These are phyloP conservation scores for Sebastes minor DNA, from an alignment of 2,797 vertebrate genomes.

Conservation along the genomic window DNA sequence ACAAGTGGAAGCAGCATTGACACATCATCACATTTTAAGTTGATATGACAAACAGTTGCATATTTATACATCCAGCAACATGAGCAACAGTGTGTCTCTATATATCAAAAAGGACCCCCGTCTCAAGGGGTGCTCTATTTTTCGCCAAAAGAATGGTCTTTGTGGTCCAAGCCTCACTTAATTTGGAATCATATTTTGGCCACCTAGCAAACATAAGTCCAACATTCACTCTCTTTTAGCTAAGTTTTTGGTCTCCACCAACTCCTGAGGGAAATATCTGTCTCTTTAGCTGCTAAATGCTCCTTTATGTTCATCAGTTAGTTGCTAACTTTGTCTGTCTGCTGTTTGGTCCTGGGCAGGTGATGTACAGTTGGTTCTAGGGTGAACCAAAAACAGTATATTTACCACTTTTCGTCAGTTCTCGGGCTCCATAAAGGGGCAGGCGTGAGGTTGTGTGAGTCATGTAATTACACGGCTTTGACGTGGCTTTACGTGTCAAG, in stretches of 20 bases:
- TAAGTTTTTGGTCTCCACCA: neutral
- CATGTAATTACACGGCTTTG: slow-evolving; percentile 4
- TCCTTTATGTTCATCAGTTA: neutral
- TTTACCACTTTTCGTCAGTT: neutral
- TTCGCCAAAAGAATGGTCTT: too few relatives aligned
- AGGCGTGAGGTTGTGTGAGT: neutral
- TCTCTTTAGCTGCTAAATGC: neutral
- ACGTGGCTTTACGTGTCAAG: slow-evolving; percentile 29
- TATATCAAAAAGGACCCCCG: too few relatives aligned
- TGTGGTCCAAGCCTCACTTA: too few relatives aligned
- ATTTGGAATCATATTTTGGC: too few relatives aligned
- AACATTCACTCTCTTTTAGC: neutral
- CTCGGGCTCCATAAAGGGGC: neutral
- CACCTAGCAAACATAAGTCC: neutral
- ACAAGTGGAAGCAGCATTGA: neutral
- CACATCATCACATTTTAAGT: neutral
- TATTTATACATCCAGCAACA: too few relatives aligned
- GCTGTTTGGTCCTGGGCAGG: neutral
- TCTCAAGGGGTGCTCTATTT: too few relatives aligned
- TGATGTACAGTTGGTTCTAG: neutral
- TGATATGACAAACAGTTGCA: too few relatives aligned
- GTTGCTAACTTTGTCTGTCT: neutral
- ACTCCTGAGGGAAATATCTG: neutral
- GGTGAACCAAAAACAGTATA: neutral
- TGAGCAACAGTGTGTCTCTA: too few relatives aligned